phyloP scores from a whole-genome alignment of 1,140 invertebrate species.

The Musca domestica region DNA sequence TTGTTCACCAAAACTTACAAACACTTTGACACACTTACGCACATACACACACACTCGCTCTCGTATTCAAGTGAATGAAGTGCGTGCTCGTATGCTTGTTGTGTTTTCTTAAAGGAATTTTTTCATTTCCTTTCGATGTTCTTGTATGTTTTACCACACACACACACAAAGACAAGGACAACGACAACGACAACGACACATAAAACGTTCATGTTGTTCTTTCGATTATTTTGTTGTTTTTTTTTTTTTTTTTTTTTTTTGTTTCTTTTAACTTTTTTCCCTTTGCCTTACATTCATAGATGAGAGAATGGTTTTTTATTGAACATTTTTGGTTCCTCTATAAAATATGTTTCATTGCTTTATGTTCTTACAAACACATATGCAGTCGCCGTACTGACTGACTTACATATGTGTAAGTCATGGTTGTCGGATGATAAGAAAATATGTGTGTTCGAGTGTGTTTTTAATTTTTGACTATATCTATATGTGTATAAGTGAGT shows the following conservation, averaged over 20 bases:
- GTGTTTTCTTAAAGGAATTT: constrained; percentile 10
- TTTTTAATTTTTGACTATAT: no score
- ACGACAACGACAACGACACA: background rate
- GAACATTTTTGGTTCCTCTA: constrained; percentile 10
- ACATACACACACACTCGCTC: background rate
- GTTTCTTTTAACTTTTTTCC: no score
- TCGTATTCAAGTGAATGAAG: background rate
- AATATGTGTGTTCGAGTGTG: no score
- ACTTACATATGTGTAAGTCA: background rate
- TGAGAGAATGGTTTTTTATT: constrained; percentile 1
- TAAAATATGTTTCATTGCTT: constrained; percentile 17
- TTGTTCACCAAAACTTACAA: background rate
- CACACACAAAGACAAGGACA: constrained; percentile 4
- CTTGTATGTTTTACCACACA: background rate
- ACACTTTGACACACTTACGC: background rate
- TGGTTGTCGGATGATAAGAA: no score
- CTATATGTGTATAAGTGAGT: background rate
- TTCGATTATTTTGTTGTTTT: no score
- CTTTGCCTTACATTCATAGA: no score
- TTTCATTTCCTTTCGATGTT: constrained; percentile 19
- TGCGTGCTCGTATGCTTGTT: constrained; percentile 1
- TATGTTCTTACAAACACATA: no score
- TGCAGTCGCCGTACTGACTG: background rate
- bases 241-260: no score
- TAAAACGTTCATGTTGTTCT: background rate